Evolutionary conservation across 92 coral and sea anemone species (phyloP).

Genomic region (Pocillopora meandrina): DNA sequence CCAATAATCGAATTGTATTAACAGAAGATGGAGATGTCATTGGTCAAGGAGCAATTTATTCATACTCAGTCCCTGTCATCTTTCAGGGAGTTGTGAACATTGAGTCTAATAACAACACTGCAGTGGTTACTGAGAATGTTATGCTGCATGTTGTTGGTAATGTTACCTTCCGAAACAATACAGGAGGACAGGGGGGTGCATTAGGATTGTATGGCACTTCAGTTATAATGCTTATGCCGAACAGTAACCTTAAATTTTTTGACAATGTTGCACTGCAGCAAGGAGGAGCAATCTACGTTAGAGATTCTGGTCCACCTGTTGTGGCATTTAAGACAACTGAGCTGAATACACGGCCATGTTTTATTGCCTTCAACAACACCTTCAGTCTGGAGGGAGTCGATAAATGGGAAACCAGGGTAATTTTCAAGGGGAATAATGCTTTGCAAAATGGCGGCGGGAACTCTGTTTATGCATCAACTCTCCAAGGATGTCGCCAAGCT

Average conservation of each 20-base stretch:
- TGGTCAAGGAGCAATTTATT: constrained; percentile 87
- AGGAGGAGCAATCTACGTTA: constrained; percentile 92
- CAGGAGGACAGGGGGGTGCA: constrained; percentile 89
- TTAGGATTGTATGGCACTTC: constrained; percentile 85
- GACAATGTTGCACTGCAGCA: constrained; percentile 62
- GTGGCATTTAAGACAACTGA: constrained; percentile 87
- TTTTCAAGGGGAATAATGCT: constrained; percentile 70
- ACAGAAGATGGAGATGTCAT: constrained; percentile 66
- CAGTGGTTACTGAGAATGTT: constrained; percentile 85
- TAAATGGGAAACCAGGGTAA: constrained; percentile 64
- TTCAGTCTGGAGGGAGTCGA: constrained; percentile 27
- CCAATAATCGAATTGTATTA: constrained; percentile 52
- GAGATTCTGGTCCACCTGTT: constrained; percentile 78
- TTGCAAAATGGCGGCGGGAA: constrained; percentile 71
- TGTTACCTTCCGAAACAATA: constrained; percentile 66
- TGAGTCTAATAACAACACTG: constrained; percentile 68
- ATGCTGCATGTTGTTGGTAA: constrained; percentile 53
- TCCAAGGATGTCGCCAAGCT: constrained; percentile 78
- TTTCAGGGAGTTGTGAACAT: constrained; percentile 52
- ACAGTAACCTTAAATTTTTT: constrained; percentile 56
- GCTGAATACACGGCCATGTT: constrained; percentile 78
- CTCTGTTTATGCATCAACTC: constrained; percentile 86
- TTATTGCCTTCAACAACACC: constrained; percentile 62
- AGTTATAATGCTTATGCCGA: constrained; percentile 70
- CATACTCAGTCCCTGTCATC: constrained; percentile 69